Percentiles rank a stretch among this genome's conserved stretches.
phyloP scores from a whole-genome alignment of 2,888 invertebrate species.

The Diachrysia chrysitis region DNA sequence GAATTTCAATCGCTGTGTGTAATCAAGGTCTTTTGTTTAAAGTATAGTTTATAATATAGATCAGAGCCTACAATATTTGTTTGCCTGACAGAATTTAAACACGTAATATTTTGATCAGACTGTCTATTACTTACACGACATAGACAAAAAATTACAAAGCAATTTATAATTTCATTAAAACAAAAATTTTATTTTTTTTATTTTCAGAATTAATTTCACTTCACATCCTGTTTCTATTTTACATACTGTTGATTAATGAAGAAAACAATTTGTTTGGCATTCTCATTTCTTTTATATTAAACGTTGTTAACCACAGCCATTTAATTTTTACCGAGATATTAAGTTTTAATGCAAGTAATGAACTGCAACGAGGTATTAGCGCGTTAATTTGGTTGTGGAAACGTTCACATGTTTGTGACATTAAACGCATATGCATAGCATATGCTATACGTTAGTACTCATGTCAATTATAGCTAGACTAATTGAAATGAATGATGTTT shows the following conservation, averaged over 20 bases:
- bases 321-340: slow-evolving; percentile 20
- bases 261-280: background rate
- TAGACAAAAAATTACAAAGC: background rate
- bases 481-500: background rate
- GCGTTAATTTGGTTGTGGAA: slow-evolving; percentile 46
- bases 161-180: background rate
- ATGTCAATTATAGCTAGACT: slow-evolving; percentile 31
- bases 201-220: background rate
- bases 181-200: background rate
- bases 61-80: background rate
- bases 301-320: slow-evolving; percentile 6
- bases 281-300: background rate
- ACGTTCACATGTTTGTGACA: slow-evolving; percentile 58
- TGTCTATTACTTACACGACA: background rate
- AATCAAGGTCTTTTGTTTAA: no score
- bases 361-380: slow-evolving; percentile 42
- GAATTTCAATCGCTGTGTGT: background rate
- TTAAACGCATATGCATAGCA: slow-evolving; percentile 39
- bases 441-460: slow-evolving; percentile 18
- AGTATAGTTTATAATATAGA: no score
- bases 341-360: slow-evolving; percentile 39
- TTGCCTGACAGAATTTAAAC: background rate
- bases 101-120: background rate
- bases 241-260: background rate
- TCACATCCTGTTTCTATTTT: background rate